Conservation (phyloP, 2,113 vertebrate genomes). For the Jacana jacana region DNA sequence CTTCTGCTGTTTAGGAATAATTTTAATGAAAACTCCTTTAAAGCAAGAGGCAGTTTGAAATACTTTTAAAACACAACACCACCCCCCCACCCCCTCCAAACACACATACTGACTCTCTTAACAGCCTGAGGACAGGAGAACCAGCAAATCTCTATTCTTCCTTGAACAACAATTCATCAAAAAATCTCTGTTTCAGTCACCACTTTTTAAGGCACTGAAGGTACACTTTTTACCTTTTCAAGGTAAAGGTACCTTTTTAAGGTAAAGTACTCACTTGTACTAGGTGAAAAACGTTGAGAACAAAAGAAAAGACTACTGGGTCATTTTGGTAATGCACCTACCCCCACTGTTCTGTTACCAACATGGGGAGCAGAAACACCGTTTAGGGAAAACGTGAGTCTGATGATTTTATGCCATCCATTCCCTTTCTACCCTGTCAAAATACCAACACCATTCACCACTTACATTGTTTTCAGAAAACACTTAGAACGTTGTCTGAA, state of each 20-base stretch:
- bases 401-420: background rate
- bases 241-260: too few relatives aligned
- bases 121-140: background rate
- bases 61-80: background rate
- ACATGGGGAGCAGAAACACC: background rate
- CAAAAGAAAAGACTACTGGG: background rate
- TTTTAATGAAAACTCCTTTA: background rate
- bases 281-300: background rate
- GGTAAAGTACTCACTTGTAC: background rate
- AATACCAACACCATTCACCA: background rate
- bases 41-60: background rate
- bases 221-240: too few relatives aligned
- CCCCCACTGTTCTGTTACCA: accelerated
- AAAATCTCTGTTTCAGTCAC: background rate
- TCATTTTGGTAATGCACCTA: background rate
- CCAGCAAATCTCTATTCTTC: background rate
- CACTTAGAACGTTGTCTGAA: background rate
- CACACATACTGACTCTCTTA: background rate
- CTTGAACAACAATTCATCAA: background rate
- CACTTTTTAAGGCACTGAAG: background rate
- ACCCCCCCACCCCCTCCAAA: background rate
- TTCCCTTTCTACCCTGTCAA: background rate
- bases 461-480: background rate
- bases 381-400: background rate
- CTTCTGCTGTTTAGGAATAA: background rate